These are phyloP conservation scores for Dysmachus trigonus DNA, from an alignment of 2,888 invertebrate species.

Conservation along the genomic window DNA sequence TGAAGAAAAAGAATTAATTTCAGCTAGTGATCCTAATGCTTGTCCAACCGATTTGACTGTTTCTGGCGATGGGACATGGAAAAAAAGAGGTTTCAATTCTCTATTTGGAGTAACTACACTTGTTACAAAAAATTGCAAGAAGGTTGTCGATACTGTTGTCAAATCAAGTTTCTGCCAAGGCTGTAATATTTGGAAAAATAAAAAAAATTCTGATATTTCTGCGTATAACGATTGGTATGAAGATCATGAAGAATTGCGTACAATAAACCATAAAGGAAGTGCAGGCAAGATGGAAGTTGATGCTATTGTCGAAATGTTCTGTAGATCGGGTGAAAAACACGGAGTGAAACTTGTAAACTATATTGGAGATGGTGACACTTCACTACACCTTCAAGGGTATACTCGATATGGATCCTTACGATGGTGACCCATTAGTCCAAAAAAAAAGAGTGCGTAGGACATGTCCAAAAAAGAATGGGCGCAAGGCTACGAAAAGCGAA, in stretches of 20 bases:
- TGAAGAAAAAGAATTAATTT: constrained; percentile 19
- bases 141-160: constrained; percentile 44
- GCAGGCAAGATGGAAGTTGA: constrained; percentile 49
- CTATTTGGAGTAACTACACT: constrained; percentile 35
- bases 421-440: constrained; percentile 38
- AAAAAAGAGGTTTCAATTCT: constrained; percentile 11
- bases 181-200: constrained; percentile 47
- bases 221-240: constrained; percentile 44
- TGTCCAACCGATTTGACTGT: constrained; percentile 8
- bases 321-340: constrained; percentile 44
- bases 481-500: neutral
- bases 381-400: constrained; percentile 8
- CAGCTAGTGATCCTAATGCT: neutral
- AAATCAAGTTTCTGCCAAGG: constrained; percentile 49
- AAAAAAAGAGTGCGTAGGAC: constrained; percentile 21
- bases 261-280: constrained; percentile 46
- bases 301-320: constrained; percentile 48
- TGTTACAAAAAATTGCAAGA: constrained; percentile 41
- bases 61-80: constrained; percentile 43
- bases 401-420: constrained; percentile 31
- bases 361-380: constrained; percentile 48
- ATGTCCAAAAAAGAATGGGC: neutral
- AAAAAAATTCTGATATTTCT: neutral
- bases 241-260: constrained; percentile 43
- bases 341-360: constrained; percentile 42